These are phyloP conservation scores for Stichopus horrens DNA, from an alignment of 53 echinoderm and acorn worm genomes.

Conservation along the genomic window DNA sequence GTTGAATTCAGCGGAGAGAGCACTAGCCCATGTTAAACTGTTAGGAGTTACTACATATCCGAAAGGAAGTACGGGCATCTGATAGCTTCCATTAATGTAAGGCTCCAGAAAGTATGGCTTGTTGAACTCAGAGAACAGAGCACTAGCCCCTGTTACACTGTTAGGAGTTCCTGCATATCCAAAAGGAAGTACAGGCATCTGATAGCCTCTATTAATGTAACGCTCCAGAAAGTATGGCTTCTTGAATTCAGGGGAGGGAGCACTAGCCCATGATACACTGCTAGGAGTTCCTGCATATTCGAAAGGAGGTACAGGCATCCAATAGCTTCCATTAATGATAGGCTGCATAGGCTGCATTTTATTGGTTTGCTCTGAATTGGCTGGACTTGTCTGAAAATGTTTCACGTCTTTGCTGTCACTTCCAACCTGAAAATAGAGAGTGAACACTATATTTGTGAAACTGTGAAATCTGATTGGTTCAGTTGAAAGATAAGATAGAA, in stretches of 20 bases:
- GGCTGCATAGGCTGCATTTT: constrained; percentile 74
- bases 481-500: no score
- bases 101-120: constrained; percentile 79
- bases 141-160: constrained; percentile 77
- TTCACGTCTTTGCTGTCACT: constrained; percentile 64
- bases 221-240: constrained; percentile 79
- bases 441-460: no score
- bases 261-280: constrained; percentile 79
- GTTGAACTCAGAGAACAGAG: constrained; percentile 72
- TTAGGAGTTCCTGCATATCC: no score
- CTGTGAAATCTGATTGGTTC: no score
- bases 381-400: constrained; percentile 1
- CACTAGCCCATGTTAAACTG: constrained; percentile 67
- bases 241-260: constrained; percentile 69
- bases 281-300: no score
- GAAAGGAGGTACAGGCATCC: no score
- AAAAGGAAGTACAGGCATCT: no score
- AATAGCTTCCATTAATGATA: no score
- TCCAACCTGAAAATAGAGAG: constrained; percentile 1
- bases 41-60: no score
- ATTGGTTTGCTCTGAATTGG: constrained; percentile 55
- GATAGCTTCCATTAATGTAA: no score
- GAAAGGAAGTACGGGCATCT: no score
- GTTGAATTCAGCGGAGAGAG: constrained; percentile 71
- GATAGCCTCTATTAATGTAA: no score